Base-by-base conservation (phyloP, 1,140 invertebrate species). In the Berghia stephanieae region DNA sequence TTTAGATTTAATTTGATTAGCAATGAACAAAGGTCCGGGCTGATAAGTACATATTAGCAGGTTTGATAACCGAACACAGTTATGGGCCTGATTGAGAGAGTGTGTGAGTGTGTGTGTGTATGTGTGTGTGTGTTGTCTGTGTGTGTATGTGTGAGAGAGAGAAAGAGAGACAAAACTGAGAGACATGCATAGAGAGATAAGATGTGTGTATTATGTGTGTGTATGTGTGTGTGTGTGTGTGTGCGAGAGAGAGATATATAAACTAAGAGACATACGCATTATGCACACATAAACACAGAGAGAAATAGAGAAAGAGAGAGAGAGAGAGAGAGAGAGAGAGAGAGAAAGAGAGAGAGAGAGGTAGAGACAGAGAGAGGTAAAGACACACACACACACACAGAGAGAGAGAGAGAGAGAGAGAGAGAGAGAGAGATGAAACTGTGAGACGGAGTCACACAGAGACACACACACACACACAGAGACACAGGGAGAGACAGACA, bases 281-380 rank as follows among this genome's bases (percentile, higher is more conserved):
- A 74, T 18, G 69, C 18, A 74, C 18, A 74, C 46, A 52, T 52
- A 24, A 52, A 52, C 13, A 52, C 13, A 13, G n/a, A 16, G 13
- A 24, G 46, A 66, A 4, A 76, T 3, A 76, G 57, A 76, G 36
- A 75, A 57, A 75, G 74, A 75, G 74, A 75, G 57, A 75, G 74
- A 75, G 10, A 75, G 63, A 75, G 60, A 75, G 74, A 75, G 74
- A 75, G 34, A 75, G 63, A 75, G 74, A 75, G 74, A 75, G 72
- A 75, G 63, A 75, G 10, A 75, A 8, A 75, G 60, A 75, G 74
- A 72, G 4, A 60, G 55, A 60, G 46, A 24, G 46, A 52, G 46
- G n/a, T 52, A 16, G 13, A 16, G 46, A 24, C 24, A 52, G 13
- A 52, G 13, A 16, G 21, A 60, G 55, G 34, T 8, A 60, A 21